Conservation (phyloP, 2,113 vertebrate genomes). For the Corythaixoides concolor region DNA sequence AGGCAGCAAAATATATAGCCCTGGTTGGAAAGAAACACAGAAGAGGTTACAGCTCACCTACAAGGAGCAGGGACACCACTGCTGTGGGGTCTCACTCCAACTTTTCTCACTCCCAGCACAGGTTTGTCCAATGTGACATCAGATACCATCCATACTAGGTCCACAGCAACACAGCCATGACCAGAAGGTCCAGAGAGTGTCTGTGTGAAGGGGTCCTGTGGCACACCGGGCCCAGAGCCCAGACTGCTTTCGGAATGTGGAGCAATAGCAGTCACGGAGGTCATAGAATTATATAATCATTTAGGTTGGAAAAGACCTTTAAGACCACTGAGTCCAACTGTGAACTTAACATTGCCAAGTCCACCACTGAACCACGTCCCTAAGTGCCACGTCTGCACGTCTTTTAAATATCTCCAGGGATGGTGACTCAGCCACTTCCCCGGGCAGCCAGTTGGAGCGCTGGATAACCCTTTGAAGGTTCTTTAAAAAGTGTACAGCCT, state of each 20-base stretch:
- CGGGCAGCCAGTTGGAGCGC: not conserved
- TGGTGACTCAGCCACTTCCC: not conserved
- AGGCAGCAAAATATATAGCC: conserved; percentile 73
- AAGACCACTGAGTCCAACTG: not conserved
- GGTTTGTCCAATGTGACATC: not conserved
- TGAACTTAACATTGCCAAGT: not conserved
- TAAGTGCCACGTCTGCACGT: not conserved
- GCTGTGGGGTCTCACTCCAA: not conserved
- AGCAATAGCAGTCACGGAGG: not conserved
- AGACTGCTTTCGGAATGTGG: not conserved
- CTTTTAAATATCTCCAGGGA: not conserved
- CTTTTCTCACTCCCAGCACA: not conserved
- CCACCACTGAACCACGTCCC: not conserved
- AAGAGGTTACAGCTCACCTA: not conserved
- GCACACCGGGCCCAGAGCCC: not conserved
- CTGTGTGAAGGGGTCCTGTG: not conserved
- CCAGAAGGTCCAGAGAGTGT: not conserved
- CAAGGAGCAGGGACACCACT: not conserved
- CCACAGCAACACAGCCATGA: not conserved
- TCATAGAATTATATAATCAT: not conserved
- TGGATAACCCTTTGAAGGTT: not conserved
- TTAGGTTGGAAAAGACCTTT: not conserved
- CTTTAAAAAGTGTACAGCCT: not conserved
- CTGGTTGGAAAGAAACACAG: conserved; percentile 26
- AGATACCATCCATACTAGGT: not conserved